phyloP scores from a whole-genome alignment of 1,140 invertebrate genomes.

The Drosophila melanogaster region DNA sequence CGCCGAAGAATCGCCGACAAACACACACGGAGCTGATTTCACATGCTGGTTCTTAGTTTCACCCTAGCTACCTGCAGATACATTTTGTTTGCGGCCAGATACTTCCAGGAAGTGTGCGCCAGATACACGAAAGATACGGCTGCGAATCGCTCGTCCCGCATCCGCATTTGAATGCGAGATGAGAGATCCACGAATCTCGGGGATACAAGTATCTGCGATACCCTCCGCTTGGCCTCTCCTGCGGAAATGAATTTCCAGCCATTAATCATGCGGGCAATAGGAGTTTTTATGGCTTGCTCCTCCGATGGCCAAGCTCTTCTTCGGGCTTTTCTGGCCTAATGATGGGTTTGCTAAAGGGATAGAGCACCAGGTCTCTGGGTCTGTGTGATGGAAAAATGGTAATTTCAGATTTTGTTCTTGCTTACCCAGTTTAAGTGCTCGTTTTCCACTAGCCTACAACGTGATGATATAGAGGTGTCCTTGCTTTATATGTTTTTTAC shows the following conservation, averaged over 20 bases:
- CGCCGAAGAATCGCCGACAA: constrained; percentile 28
- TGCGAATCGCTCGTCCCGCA: constrained; percentile 27
- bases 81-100: constrained; percentile 64
- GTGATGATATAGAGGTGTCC: neutral
- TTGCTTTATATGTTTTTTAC: neutral
- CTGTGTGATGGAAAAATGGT: constrained; percentile 21
- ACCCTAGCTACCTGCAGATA: constrained; percentile 61
- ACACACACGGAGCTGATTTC: constrained; percentile 3
- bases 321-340: constrained; percentile 30
- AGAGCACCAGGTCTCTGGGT: constrained; percentile 30
- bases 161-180: constrained; percentile 22
- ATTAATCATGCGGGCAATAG: constrained; percentile 79
- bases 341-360: constrained; percentile 31
- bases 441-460: neutral
- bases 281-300: constrained; percentile 40
- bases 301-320: constrained; percentile 16
- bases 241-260: constrained; percentile 77
- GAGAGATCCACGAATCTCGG: constrained; percentile 28
- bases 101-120: constrained; percentile 72
- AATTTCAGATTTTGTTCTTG: constrained; percentile 17
- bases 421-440: constrained; percentile 9
- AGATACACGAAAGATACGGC: constrained; percentile 70
- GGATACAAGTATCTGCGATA: constrained; percentile 12
- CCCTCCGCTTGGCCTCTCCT: constrained; percentile 16
- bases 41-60: constrained; percentile 22